These are phyloP conservation scores for Cheilosia vernalis DNA, from an alignment of 2,888 invertebrate species.

Conservation along the genomic window DNA sequence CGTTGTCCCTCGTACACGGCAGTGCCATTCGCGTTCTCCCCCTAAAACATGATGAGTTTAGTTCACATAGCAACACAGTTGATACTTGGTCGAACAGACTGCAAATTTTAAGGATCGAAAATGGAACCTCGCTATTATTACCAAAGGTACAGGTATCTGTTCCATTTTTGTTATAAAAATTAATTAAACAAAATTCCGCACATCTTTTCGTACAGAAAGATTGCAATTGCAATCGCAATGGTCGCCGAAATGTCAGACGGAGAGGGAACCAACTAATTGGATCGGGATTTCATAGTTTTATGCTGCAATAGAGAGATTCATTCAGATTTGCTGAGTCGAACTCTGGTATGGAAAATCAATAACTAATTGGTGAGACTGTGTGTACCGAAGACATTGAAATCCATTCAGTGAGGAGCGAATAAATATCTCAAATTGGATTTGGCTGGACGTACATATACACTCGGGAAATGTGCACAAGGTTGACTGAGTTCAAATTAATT, in stretches of 20 bases:
- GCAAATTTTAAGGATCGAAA: slow-evolving; percentile 21
- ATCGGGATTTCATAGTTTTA: slow-evolving; percentile 45
- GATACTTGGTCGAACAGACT: not conserved
- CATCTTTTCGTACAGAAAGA: slow-evolving; percentile 36
- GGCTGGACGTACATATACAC: not conserved
- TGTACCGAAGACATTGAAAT: slow-evolving; percentile 18
- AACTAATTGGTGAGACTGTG: slow-evolving; percentile 27
- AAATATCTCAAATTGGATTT: slow-evolving; percentile 9
- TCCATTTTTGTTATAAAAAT: slow-evolving; percentile 15
- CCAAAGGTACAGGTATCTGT: not conserved
- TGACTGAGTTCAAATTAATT: not conserved
- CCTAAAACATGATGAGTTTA: too few species aligned
- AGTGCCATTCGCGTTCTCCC: not conserved
- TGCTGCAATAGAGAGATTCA: slow-evolving; percentile 35
- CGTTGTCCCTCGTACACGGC: not conserved
- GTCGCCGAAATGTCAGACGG: not conserved
- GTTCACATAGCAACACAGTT: not conserved
- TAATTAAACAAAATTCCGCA: slow-evolving; percentile 46
- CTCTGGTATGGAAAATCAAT: slow-evolving; percentile 33
- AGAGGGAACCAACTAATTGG: slow-evolving; percentile 40
- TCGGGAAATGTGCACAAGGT: not conserved
- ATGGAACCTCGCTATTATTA: slow-evolving; percentile 11
- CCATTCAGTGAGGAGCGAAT: not conserved
- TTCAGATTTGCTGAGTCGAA: slow-evolving; percentile 26
- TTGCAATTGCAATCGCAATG: slow-evolving; percentile 25